These are phyloP conservation scores for Pseudomyrmex flavicornis DNA, from an alignment of 1,140 invertebrate genomes.

Conservation along the genomic window DNA sequence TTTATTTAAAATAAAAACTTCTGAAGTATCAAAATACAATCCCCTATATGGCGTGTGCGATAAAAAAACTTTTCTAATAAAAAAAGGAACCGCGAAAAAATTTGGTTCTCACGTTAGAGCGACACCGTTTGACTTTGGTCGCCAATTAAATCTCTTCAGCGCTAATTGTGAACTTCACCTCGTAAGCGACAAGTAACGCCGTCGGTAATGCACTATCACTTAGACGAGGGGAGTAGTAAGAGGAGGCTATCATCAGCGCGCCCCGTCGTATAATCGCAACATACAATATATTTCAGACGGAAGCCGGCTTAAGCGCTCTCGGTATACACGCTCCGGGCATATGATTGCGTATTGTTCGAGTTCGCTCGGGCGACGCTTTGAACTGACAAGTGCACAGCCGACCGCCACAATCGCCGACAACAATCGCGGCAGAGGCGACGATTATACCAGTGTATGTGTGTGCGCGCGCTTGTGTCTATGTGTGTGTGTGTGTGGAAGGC, in stretches of 20 bases:
- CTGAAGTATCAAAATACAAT: too few species aligned
- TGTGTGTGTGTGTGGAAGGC: constrained; percentile 56
- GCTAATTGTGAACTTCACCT: background rate
- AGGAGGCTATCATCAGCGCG: background rate
- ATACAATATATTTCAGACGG: constrained; percentile 50
- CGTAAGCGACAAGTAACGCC: background rate
- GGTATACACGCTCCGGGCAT: background rate
- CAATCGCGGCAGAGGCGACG: constrained; percentile 28
- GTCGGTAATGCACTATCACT: constrained; percentile 4
- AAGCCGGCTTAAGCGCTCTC: background rate
- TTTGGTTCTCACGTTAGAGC: background rate
- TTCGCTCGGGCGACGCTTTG: constrained; percentile 53
- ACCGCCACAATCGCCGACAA: constrained; percentile 51
- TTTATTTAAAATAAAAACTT: background rate
- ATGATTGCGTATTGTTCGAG: constrained; percentile 36
- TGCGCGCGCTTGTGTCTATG: constrained; percentile 36
- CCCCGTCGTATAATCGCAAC: constrained; percentile 23
- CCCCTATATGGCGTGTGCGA: too few species aligned
- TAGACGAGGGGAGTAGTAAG: background rate
- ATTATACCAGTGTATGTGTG: constrained; percentile 11
- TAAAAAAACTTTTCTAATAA: too few species aligned
- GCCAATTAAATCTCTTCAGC: constrained; percentile 30
- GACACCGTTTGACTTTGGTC: background rate
- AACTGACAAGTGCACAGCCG: constrained; percentile 64
- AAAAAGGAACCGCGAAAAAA: background rate